Evolutionary conservation across 2,113 vertebrate genomes (phyloP), one percentile per base, ranked within the genome.

Genomic region (Melospiza georgiana): DNA sequence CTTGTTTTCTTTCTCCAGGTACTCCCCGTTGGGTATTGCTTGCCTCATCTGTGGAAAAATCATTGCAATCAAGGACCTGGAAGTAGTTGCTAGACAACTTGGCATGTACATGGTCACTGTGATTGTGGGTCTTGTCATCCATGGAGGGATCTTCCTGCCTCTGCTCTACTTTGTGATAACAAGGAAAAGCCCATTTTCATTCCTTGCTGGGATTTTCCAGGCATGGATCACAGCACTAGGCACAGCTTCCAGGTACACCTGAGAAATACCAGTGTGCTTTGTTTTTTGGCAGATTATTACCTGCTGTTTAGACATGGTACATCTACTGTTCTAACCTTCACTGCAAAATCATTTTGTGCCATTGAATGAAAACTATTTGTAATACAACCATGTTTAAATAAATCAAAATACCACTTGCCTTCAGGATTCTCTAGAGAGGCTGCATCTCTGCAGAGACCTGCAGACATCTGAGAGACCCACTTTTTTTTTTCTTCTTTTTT

Each of bases 21-120:
- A 99, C 94, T 99, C 99, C 80, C 99, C 99, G 8, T 97, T 99
- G 79, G 99, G 99, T 97, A 99, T 99, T 65, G 99, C 99, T 84
- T 99, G 99, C 91, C 98, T 99, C 84, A 99, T 99, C 89, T 99
- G 99, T 95, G 99, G 99, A 92, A 99, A 99, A 98, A 99, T 99
- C 97, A 99, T 99, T 94, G 99, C 99, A 89, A 99, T 99, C 93
- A 99, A 99, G 89, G 99, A 99, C 83, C 97, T 99, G 96, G 99
- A 99, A 97, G 99, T 99, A 82, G 99, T 99, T 69, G 99, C 97
- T 85, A 98, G 98, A 96, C 99, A 99, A 93, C 98, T 99, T 96
- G 99, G 99, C 44, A 99, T 99, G 99, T 99, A 99, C 97, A 99
- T 99, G 99, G 95, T 99, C 43, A 99, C 99, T 6, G 99, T 99